Conservation (phyloP, 2,113 vertebrate species). For the Oryctolagus cuniculus region DNA sequence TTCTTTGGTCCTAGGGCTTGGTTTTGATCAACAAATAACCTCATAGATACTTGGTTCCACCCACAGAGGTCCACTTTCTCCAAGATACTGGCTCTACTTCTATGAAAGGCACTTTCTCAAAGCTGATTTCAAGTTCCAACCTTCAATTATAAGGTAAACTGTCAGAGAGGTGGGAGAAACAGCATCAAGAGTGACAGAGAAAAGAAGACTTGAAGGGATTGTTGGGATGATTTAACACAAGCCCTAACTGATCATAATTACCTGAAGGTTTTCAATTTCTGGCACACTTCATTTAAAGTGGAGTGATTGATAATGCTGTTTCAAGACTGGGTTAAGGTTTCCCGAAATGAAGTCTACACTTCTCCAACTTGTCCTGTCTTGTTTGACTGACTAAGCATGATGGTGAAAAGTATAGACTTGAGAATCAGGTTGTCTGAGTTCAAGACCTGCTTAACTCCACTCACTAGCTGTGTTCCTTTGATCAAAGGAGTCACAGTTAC, state of each 20-base stretch:
- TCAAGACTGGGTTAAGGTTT: neutral
- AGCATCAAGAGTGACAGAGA: neutral
- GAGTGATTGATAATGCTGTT: neutral
- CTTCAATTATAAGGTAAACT: neutral
- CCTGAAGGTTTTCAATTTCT: neutral
- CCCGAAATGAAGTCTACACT: neutral
- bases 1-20: neutral
- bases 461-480: neutral
- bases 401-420: neutral
- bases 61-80: rapidly evolving
- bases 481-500: neutral
- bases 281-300: neutral
- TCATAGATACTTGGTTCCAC: no score
- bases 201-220: neutral
- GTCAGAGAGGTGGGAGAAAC: no score
- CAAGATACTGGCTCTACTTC: neutral
- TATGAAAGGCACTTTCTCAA: neutral
- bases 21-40: neutral
- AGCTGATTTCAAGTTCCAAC: no score
- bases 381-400: neutral
- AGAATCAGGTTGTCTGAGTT: neutral
- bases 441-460: neutral
- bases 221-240: neutral
- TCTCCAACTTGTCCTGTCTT: neutral
- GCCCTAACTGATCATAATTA: neutral